Evolutionary conservation across 2,888 invertebrate species (phyloP).

Genomic region (Thalpophila matura): DNA sequence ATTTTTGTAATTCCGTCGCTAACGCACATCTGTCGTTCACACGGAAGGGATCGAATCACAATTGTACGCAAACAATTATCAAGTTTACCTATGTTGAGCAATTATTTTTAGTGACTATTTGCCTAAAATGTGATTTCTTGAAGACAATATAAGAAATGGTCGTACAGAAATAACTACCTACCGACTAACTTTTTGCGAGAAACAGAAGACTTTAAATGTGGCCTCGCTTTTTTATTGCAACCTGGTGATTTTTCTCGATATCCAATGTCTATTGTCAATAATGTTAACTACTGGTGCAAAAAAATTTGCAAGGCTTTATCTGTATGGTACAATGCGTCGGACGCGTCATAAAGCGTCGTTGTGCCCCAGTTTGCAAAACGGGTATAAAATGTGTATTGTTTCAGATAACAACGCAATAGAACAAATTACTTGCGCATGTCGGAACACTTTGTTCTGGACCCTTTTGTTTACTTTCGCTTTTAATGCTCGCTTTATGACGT

Average conservation of each 20-base stretch:
- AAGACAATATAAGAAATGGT: conserved; percentile 49
- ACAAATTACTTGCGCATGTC: conserved; percentile 83
- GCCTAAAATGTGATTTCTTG: conserved; percentile 36
- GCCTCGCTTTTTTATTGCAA: conserved; percentile 78
- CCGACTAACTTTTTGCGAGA: conserved; percentile 52
- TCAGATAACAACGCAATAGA: conserved; percentile 80
- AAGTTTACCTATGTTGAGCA: conserved; percentile 57
- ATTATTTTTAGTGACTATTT: conserved; percentile 47
- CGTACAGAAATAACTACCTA: conserved; percentile 50
- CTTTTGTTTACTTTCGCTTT: conserved; percentile 83
- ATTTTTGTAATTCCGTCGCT: conserved; percentile 86
- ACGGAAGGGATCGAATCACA: conserved; percentile 81
- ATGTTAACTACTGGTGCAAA: conserved; percentile 77
- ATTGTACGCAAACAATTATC: conserved; percentile 72
- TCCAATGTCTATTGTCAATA: conserved; percentile 76
- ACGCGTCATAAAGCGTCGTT: conserved; percentile 81
- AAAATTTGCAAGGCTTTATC: conserved; percentile 83
- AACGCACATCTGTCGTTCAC: conserved; percentile 88
- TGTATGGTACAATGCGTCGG: conserved; percentile 71
- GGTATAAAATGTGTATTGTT: conserved; percentile 79
- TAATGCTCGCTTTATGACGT: conserved; percentile 66
- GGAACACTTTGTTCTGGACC: conserved; percentile 78
- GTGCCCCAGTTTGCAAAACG: conserved; percentile 83
- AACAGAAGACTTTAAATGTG: conserved; percentile 61
- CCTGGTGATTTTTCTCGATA: conserved; percentile 74